Evolutionary conservation across 53 echinoderm and acorn worm species (phyloP), one percentile per base, ranked within the genome.

Genomic region (Patiria pectinifera): DNA sequence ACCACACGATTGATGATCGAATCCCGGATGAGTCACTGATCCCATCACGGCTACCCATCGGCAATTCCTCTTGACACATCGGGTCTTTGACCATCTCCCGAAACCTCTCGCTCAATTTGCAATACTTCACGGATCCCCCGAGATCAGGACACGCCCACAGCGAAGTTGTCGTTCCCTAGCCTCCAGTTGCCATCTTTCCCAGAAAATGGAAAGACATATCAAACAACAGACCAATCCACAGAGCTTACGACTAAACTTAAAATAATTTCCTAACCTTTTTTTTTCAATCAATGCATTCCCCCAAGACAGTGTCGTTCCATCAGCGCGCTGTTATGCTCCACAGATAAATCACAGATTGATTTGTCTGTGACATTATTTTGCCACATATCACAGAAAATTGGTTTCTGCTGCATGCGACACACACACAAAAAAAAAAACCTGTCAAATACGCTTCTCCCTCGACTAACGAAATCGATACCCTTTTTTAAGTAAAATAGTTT

Each of bases 201-300:
- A 53, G 53, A 53, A 53, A 53, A 8, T 53, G 53, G 53, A 53
- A 53, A 6, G 8, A 53, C 53, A 53, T 53, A 5, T 53, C 14
- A 66, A 66, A 4, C 0, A 74, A 24, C 74, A 16, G 23, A n/a
- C 3, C 22, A 74, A 74, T 74, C 74, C 18, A 15, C 10, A 23
- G 19, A 24, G 74, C 74, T 24, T 53, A 10, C 74, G 22, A 21
- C 22, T 23, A 0, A 24, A 74, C 22, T 18, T 62, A 25, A 3
- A 44, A 70, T 60, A 19, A 69, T 24, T 19, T 85, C 18, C 23
- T 69, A 26, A n/a, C 61, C 13, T 83, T 83, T 9, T 45, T 59
- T 9, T 45, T 22, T 84, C 84, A 84, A 85, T 85, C 69, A 85
- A 43, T 85, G 83, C 45, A 43, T 19, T 62, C 19, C 85, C 69